Conservation (phyloP, 2,113 vertebrate species). For the Cricetomys ansorgei region DNA sequence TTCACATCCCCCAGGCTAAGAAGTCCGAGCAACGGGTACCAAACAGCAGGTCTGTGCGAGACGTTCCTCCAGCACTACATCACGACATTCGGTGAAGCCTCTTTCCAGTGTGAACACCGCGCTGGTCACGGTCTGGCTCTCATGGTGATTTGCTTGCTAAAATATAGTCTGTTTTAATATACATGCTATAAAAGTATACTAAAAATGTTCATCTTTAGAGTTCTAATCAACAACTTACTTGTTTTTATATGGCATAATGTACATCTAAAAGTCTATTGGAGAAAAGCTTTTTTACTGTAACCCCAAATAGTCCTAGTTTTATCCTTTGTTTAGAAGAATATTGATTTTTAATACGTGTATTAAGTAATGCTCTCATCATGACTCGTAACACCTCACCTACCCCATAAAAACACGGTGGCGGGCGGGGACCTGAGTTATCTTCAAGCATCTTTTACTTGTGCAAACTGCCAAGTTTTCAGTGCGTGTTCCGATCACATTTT, state of each 20-base stretch:
- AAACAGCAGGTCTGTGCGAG: neutral
- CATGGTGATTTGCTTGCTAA: constrained; percentile 81
- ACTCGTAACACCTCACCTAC: neutral
- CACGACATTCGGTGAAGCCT: constrained; percentile 43
- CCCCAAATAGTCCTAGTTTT: constrained; percentile 49
- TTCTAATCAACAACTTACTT: constrained; percentile 68
- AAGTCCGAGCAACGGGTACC: neutral
- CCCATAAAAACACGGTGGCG: neutral
- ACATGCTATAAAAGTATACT: constrained; percentile 85
- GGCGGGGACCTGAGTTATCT: neutral
- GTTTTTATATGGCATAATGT: constrained; percentile 62
- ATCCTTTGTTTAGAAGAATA: constrained; percentile 46
- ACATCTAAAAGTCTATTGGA: constrained; percentile 67
- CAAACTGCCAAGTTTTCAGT: neutral
- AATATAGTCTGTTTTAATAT: constrained; percentile 84
- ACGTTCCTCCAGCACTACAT: neutral
- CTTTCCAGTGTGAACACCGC: constrained; percentile 75
- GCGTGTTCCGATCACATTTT: neutral
- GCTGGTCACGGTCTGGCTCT: constrained; percentile 68
- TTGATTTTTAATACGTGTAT: constrained; percentile 7
- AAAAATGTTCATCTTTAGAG: constrained; percentile 81
- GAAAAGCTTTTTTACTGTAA: constrained; percentile 42
- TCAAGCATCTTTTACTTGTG: neutral
- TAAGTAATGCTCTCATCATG: constrained; percentile 27
- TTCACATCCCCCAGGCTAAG: neutral